A percentile compares a stretch with the other conserved stretches of the same genome.
Conservation (phyloP, 53 echinoderm and acorn worm genomes). For the Crossaster papposus region DNA sequence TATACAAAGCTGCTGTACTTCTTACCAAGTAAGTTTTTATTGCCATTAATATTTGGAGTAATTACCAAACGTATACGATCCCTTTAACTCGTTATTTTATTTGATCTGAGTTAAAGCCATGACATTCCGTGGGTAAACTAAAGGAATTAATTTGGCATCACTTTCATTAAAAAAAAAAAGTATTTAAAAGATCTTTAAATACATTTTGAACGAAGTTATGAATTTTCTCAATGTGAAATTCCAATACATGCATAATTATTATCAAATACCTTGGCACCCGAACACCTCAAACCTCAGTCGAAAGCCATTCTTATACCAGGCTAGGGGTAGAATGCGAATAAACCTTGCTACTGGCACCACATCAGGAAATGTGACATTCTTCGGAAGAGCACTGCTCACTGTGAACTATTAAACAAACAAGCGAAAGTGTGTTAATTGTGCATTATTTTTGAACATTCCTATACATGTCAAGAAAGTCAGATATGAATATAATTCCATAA, state of each 20-base stretch:
- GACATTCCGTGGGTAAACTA: too few species aligned
- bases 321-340: neutral
- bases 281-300: neutral
- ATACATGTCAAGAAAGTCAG: too few species aligned
- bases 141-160: too few species aligned
- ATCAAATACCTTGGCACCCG: neutral
- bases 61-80: too few species aligned
- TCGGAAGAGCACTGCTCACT: neutral
- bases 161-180: too few species aligned
- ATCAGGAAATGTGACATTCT: conserved; percentile 5
- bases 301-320: neutral
- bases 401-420: neutral
- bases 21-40: too few species aligned
- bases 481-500: too few species aligned
- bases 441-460: neutral
- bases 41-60: too few species aligned
- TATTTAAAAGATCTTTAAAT: too few species aligned
- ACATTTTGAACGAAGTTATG: neutral
- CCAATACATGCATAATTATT: neutral
- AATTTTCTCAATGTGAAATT: neutral
- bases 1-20: too few species aligned
- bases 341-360: neutral
- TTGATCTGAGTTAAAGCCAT: too few species aligned
- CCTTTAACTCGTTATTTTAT: too few species aligned
- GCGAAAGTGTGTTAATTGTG: neutral